Conservation (phyloP, 2,888 invertebrate species). For the Thymelicus acteon region DNA sequence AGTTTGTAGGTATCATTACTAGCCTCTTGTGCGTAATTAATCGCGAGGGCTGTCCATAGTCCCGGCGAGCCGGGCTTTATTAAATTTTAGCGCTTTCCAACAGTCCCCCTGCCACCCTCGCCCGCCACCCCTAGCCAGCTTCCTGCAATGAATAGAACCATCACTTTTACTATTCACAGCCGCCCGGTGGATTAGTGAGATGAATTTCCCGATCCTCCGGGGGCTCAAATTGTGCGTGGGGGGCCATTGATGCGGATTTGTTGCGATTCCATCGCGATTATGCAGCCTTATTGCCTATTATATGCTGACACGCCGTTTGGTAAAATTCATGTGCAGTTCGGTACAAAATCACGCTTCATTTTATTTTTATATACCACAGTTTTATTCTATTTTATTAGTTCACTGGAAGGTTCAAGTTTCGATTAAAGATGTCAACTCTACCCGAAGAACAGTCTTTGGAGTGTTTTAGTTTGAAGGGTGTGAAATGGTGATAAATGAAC, state of each 20-base stretch:
- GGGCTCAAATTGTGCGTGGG: conserved; percentile 69
- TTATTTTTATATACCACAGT: neutral
- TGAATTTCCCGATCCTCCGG: conserved; percentile 76
- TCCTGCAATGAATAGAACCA: conserved; percentile 76
- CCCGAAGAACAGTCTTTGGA: no score
- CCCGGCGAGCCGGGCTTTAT: conserved; percentile 70
- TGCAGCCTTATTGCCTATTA: conserved; percentile 49
- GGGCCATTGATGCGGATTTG: conserved; percentile 63
- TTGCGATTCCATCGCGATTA: conserved; percentile 62
- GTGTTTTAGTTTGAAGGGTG: no score
- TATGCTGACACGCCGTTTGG: conserved; percentile 25
- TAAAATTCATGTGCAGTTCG: conserved; percentile 22
- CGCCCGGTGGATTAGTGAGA: conserved; percentile 77
- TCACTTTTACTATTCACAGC: conserved; percentile 83
- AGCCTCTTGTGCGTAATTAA: conserved; percentile 82
- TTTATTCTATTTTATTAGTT: no score
- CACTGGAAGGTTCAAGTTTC: no score
- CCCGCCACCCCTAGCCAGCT: conserved; percentile 41
- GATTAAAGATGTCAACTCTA: no score
- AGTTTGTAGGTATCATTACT: conserved; percentile 66
- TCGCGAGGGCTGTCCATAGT: conserved; percentile 72
- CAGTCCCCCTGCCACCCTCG: conserved; percentile 48
- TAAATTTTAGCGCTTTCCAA: conserved; percentile 82
- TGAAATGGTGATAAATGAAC: no score
- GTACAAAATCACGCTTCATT: neutral